Evolutionary conservation across 2,797 vertebrate species (phyloP).

Genomic region (Mormyrus hasselquistii): DNA sequence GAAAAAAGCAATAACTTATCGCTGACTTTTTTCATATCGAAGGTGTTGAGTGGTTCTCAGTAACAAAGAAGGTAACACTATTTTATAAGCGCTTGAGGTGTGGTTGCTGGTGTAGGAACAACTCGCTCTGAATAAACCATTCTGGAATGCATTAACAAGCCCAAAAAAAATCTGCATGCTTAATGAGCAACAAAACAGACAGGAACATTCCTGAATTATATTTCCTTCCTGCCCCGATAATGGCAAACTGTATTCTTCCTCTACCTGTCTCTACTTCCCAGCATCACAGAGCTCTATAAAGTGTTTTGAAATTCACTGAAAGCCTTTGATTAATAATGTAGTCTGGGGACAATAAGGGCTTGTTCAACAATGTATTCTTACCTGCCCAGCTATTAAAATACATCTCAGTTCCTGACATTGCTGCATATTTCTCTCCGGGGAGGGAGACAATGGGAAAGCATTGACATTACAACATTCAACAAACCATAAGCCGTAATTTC

Average conservation of each 20-base stretch:
- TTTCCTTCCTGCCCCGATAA: slow-evolving; percentile 22
- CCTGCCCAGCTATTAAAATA: slow-evolving; percentile 45
- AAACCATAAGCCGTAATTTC: slow-evolving; percentile 30
- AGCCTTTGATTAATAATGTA: slow-evolving; percentile 61
- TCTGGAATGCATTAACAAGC: slow-evolving; percentile 29
- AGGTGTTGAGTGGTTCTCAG: slow-evolving; percentile 10
- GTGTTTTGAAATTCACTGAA: slow-evolving; percentile 63
- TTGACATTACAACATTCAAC: neutral
- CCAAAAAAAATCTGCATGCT: neutral
- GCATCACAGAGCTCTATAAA: slow-evolving; percentile 54
- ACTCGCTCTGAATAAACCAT: neutral
- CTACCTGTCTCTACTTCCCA: slow-evolving; percentile 29
- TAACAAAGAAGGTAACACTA: neutral
- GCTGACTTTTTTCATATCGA: slow-evolving; percentile 30
- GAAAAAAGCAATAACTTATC: slow-evolving; percentile 46
- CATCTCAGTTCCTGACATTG: slow-evolving; percentile 23
- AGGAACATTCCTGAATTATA: slow-evolving; percentile 38
- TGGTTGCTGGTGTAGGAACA: slow-evolving; percentile 20
- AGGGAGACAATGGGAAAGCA: slow-evolving; percentile 24
- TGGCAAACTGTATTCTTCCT: neutral
- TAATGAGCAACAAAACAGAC: slow-evolving; percentile 28
- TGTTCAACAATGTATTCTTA: slow-evolving; percentile 33
- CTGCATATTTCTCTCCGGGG: slow-evolving; percentile 41
- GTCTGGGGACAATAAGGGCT: slow-evolving; percentile 36
- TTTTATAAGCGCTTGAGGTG: neutral